A percentile compares a stretch with the other conserved stretches of the same genome.
These are phyloP conservation scores for Drosophila kanapiae DNA, from an alignment of 1,140 invertebrate species.

Conservation along the genomic window DNA sequence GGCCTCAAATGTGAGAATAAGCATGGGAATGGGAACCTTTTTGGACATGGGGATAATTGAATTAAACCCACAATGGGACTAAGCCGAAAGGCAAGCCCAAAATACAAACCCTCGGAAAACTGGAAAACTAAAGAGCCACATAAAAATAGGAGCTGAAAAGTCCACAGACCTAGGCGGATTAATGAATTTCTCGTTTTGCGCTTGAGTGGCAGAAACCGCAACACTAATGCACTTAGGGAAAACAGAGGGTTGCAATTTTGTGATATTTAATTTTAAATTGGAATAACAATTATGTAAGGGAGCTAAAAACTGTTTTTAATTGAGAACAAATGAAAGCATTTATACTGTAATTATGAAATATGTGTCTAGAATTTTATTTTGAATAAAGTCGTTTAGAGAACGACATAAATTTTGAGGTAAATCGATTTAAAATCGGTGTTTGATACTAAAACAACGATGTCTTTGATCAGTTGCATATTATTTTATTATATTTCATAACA, in stretches of 20 bases:
- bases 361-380: no score
- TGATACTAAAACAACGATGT: no score
- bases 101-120: conserved; percentile 27
- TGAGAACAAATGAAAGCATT: background rate
- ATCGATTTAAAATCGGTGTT: no score
- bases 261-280: background rate
- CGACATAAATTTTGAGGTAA: no score
- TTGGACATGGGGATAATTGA: conserved; percentile 47
- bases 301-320: background rate
- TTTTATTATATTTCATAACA: no score
- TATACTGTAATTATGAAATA: background rate
- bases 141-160: conserved; percentile 42
- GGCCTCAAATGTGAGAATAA: conserved; percentile 47
- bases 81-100: conserved; percentile 48
- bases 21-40: conserved; percentile 32
- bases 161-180: conserved; percentile 58
- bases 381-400: no score
- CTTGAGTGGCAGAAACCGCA: conserved; percentile 65
- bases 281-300: no score
- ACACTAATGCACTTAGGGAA: conserved; percentile 8
- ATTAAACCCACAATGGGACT: conserved; percentile 56
- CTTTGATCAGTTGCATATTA: no score
- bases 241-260: background rate
- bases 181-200: conserved; percentile 76
- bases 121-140: conserved; percentile 10